Evolutionary conservation across 2,797 vertebrate species (phyloP).

Genomic region (Staurois parvus): DNA sequence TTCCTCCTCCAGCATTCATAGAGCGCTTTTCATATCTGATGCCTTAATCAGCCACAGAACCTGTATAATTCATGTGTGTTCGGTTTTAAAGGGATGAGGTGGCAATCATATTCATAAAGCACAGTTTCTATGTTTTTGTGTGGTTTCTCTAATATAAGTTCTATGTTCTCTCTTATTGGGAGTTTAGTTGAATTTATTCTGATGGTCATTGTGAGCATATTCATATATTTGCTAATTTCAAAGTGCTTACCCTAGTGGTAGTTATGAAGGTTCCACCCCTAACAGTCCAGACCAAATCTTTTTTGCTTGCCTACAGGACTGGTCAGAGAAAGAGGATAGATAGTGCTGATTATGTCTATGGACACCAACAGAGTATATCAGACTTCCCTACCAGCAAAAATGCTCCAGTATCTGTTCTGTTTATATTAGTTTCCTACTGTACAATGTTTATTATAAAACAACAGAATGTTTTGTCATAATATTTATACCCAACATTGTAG

Average conservation of each 20-base stretch:
- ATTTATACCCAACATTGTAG: not conserved
- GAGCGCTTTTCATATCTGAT: too few relatives aligned
- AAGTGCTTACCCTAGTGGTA: not conserved
- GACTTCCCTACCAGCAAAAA: not conserved
- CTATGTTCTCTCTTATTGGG: not conserved
- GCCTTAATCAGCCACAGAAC: too few relatives aligned
- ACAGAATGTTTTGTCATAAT: not conserved
- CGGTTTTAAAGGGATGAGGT: too few relatives aligned
- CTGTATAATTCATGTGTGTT: too few relatives aligned
- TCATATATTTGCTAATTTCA: not conserved
- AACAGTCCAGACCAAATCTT: not conserved
- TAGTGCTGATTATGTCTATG: too few relatives aligned
- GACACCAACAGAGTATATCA: too few relatives aligned
- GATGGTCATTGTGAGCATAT: not conserved
- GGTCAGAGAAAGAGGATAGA: not conserved
- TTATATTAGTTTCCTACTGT: too few relatives aligned
- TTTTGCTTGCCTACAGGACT: too few relatives aligned
- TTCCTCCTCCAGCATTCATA: too few relatives aligned
- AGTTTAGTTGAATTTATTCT: not conserved
- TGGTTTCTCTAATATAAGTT: not conserved
- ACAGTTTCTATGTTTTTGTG: not conserved
- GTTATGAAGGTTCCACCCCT: not conserved
- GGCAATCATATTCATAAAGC: too few relatives aligned
- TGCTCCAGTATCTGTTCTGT: not conserved
- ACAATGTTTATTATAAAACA: not conserved